A percentile compares a stretch with the other conserved stretches of the same genome.
phyloP scores from a whole-genome alignment of 1,140 invertebrate genomes.

The Lepidurus packardi region DNA sequence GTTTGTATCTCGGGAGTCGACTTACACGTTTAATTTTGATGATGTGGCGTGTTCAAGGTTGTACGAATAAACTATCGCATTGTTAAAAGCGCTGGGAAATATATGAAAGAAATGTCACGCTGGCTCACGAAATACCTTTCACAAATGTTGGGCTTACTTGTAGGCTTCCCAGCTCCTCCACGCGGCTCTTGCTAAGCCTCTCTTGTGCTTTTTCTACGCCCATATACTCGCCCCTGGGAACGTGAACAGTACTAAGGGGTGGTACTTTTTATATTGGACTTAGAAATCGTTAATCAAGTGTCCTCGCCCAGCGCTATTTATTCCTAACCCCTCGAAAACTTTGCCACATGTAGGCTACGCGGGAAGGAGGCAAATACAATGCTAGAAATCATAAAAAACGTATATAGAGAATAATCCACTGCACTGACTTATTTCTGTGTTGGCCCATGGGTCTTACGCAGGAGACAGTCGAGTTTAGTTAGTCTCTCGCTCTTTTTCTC shows the following conservation, averaged over 20 bases:
- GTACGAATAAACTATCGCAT: neutral
- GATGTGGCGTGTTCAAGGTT: constrained; percentile 4
- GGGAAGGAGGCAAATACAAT: no score
- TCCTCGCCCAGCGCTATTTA: neutral
- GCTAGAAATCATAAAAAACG: no score
- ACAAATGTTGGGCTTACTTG: neutral
- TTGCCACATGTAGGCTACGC: no score
- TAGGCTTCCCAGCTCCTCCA: neutral
- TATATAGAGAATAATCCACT: no score
- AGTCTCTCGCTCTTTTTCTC: neutral
- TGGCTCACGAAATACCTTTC: constrained; percentile 11
- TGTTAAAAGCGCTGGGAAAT: neutral
- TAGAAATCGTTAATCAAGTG: neutral
- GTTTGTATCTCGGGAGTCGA: neutral
- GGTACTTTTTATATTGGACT: neutral
- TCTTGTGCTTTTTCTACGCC: neutral
- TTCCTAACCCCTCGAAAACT: neutral
- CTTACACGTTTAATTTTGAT: neutral
- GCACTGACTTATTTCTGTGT: no score
- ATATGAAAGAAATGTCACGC: constrained; percentile 8
- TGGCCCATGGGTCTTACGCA: no score
- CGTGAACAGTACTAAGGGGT: neutral
- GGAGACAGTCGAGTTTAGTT: no score
- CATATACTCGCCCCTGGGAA: neutral
- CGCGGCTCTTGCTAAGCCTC: neutral